Conservation (phyloP, 1,140 invertebrate genomes). For the Calosoma granatense region DNA sequence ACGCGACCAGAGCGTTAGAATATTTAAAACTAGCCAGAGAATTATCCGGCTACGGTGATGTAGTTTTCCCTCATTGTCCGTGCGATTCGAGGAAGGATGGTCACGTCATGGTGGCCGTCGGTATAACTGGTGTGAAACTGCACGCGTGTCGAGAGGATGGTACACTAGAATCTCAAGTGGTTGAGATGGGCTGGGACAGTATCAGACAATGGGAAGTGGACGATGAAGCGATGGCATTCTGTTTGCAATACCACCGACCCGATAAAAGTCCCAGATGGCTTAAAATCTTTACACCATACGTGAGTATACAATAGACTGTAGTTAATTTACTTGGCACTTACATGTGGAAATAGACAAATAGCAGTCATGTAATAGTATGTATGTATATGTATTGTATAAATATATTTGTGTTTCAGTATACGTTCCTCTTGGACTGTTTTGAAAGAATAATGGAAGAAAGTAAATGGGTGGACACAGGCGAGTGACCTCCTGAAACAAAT, state of each 20-base stretch:
- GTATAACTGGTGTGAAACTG: constrained; percentile 62
- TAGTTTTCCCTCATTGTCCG: constrained; percentile 90
- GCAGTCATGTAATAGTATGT: background rate
- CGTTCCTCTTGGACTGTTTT: constrained; percentile 89
- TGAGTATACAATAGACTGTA: too few relatives aligned
- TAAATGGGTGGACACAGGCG: constrained; percentile 67
- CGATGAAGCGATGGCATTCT: constrained; percentile 83
- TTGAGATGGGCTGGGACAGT: constrained; percentile 74
- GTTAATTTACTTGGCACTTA: too few relatives aligned
- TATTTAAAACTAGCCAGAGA: constrained; percentile 78
- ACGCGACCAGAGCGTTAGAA: constrained; percentile 76
- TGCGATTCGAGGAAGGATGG: constrained; percentile 89
- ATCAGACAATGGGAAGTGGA: constrained; percentile 80
- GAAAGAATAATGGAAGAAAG: constrained; percentile 86
- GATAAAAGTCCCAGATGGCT: constrained; percentile 77
- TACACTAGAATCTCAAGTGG: constrained; percentile 66
- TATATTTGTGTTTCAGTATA: constrained; percentile 52
- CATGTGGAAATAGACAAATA: too few relatives aligned
- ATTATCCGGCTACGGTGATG: constrained; percentile 82
- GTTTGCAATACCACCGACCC: constrained; percentile 73
- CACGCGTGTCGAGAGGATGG: constrained; percentile 84
- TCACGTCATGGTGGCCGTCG: constrained; percentile 74
- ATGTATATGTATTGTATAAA: background rate
- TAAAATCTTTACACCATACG: constrained; percentile 85
- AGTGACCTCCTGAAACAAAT: constrained; percentile 37